A percentile compares a stretch with the other conserved stretches of the same genome.
Evolutionary conservation across 2,113 vertebrate genomes (phyloP).

Genomic region (Eira barbara): DNA sequence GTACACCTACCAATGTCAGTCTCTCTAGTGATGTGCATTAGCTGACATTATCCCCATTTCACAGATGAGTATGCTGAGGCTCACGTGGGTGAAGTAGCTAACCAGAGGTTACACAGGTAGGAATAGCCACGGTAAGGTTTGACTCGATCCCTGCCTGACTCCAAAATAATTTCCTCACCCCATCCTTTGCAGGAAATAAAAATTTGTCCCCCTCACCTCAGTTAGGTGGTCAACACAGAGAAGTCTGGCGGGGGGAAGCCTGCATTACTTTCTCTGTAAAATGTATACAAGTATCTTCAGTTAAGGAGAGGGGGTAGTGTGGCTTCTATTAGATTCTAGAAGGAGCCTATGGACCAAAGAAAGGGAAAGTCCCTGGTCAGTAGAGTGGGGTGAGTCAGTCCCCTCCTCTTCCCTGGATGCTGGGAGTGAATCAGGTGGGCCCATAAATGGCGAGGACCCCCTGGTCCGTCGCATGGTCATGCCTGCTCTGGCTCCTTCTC

Average conservation of each 20-base stretch:
- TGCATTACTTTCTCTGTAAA: not conserved
- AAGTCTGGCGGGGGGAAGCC: not conserved
- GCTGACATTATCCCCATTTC: not conserved
- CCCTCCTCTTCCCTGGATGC: not conserved
- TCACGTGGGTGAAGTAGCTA: not conserved
- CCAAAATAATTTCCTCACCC: not conserved
- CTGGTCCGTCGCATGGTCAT: not conserved
- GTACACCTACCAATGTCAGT: not conserved
- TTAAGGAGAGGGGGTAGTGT: not conserved
- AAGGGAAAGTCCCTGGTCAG: not conserved
- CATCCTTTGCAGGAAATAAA: not conserved
- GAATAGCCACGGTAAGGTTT: not conserved
- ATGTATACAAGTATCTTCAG: not conserved
- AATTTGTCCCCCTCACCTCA: no score
- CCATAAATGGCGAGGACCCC: not conserved
- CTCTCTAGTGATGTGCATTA: not conserved
- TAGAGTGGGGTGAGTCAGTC: not conserved
- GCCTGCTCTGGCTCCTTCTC: not conserved
- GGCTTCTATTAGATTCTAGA: not conserved
- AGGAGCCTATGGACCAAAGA: not conserved
- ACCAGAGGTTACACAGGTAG: not conserved
- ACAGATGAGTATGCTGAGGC: not conserved
- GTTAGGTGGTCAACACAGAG: not conserved
- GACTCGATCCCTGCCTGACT: not conserved
- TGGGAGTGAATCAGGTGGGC: not conserved